phyloP scores from a whole-genome alignment of 2,113 vertebrate species.

The Hydrolagus affinis region DNA sequence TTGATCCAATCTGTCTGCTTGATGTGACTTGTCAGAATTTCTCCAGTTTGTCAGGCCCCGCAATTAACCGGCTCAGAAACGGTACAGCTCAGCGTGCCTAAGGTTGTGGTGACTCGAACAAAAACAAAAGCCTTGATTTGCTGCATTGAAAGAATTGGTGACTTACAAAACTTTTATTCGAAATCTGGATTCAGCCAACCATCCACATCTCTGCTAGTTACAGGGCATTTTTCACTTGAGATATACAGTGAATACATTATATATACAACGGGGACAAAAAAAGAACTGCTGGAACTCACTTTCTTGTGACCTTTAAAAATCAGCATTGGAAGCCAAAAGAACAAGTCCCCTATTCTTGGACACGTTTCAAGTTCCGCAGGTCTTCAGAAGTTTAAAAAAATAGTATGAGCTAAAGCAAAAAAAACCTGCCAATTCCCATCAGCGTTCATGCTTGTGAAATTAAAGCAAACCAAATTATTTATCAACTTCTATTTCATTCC shows the following conservation, averaged over 20 bases:
- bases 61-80: background rate
- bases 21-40: background rate
- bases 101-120: background rate
- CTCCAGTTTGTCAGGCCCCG: background rate
- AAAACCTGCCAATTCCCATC: background rate
- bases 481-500: background rate
- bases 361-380: background rate
- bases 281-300: background rate
- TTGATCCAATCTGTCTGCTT: background rate
- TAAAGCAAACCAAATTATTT: background rate
- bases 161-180: background rate
- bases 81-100: background rate
- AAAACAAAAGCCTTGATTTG: background rate
- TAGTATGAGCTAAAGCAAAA: background rate
- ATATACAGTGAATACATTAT: background rate
- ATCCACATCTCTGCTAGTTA: background rate
- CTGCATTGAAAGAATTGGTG: background rate
- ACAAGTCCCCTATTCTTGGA: background rate
- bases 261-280: background rate
- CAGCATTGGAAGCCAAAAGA: background rate
- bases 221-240: background rate
- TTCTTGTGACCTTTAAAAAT: background rate
- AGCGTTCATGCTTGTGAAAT: background rate
- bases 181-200: background rate
- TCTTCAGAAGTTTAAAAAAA: background rate